These are phyloP conservation scores for Entomyzon cyanotis DNA, from an alignment of 2,113 vertebrate species.

Conservation along the genomic window DNA sequence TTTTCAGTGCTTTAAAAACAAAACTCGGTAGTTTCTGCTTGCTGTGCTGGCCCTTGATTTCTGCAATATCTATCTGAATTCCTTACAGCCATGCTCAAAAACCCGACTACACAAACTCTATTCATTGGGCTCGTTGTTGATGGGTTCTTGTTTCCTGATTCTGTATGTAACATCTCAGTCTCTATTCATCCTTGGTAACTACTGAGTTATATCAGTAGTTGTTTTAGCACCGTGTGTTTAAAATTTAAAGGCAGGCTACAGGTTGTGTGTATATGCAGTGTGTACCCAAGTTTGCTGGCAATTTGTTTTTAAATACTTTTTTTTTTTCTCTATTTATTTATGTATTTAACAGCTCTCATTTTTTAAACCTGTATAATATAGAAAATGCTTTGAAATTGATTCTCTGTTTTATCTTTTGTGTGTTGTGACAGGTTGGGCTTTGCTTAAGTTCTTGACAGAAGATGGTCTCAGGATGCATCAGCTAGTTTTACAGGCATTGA, in stretches of 20 bases:
- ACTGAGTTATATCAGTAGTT: neutral
- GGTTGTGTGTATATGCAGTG: rapidly evolving
- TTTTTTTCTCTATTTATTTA: neutral
- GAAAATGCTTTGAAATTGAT: neutral
- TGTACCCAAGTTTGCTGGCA: neutral
- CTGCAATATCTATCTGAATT: neutral
- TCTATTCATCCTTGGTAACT: neutral
- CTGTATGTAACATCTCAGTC: neutral
- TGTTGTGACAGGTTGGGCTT: neutral
- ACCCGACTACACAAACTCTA: neutral
- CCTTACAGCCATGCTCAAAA: rapidly evolving
- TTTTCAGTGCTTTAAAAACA: neutral
- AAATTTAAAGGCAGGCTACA: neutral
- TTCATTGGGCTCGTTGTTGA: rapidly evolving
- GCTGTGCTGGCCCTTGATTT: neutral
- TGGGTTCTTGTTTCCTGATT: neutral
- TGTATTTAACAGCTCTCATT: neutral
- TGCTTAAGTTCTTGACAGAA: neutral
- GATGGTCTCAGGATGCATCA: neutral
- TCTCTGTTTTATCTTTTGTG: neutral
- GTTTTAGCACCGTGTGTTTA: neutral
- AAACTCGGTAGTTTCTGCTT: rapidly evolving
- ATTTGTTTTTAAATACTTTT: neutral
- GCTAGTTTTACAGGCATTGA: neutral
- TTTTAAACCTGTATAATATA: neutral